A percentile compares a stretch with the other conserved stretches of the same genome.
phyloP scores from a whole-genome alignment of 2,113 vertebrate genomes.

The Garra rufa region DNA sequence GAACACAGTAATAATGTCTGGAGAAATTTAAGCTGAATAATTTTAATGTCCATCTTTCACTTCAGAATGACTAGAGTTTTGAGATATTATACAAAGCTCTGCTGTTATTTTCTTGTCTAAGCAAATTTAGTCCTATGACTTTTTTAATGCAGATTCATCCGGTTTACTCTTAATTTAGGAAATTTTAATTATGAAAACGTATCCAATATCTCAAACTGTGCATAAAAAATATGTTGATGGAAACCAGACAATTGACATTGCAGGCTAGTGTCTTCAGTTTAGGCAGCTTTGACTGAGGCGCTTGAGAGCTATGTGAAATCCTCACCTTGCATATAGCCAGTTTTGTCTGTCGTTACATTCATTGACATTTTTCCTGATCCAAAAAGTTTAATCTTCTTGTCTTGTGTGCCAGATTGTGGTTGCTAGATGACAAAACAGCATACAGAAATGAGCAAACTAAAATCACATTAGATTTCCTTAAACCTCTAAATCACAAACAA shows the following conservation, averaged over 20 bases:
- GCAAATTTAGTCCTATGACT: no score
- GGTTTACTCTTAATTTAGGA: no score
- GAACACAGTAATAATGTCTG: not conserved
- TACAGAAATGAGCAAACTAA: not conserved
- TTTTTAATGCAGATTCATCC: no score
- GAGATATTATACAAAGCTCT: no score
- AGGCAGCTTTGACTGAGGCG: not conserved
- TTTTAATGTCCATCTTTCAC: no score
- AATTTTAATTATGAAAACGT: no score
- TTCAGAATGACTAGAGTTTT: no score
- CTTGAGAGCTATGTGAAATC: not conserved
- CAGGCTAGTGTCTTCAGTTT: not conserved
- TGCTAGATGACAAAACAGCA: not conserved
- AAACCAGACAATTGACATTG: not conserved
- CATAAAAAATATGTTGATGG: no score
- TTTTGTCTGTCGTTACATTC: conserved; percentile 61
- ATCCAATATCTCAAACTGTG: no score
- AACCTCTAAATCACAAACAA: not conserved
- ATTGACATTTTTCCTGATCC: conserved; percentile 68
- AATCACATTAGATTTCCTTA: not conserved
- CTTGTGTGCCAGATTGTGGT: conserved; percentile 49
- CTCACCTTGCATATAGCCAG: conserved; percentile 68
- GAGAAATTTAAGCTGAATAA: not conserved
- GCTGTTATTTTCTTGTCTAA: no score
- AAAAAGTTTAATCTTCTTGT: conserved; percentile 71